Conservation (phyloP, 2,888 invertebrate species). For the Sabatieria punctata region DNA sequence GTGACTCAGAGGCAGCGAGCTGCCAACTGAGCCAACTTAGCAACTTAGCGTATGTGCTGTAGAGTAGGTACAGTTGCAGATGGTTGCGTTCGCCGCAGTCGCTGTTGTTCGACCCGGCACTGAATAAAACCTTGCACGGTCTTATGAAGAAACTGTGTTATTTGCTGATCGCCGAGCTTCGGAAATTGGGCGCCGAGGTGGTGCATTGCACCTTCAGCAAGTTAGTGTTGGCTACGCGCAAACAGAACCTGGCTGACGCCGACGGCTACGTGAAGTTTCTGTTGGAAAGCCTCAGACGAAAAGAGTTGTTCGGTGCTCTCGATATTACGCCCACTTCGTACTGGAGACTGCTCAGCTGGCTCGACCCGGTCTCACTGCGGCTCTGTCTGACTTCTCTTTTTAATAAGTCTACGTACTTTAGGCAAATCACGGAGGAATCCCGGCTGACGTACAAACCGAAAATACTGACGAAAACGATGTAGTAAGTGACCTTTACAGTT, state of each 20-base stretch:
- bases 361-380: slow-evolving; percentile 9
- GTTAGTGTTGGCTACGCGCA: slow-evolving; percentile 73
- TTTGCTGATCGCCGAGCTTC: slow-evolving; percentile 69
- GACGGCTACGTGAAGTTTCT: slow-evolving; percentile 66
- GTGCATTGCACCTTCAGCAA: slow-evolving; percentile 83
- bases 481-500: too few relatives aligned
- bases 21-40: too few relatives aligned
- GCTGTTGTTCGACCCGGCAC: slow-evolving; percentile 79
- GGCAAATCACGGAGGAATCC: slow-evolving; percentile 41
- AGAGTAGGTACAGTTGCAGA: too few relatives aligned
- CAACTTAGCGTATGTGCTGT: too few relatives aligned
- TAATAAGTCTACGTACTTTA: slow-evolving; percentile 15
- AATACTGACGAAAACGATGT: slow-evolving; percentile 12
- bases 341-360: slow-evolving; percentile 80
- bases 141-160: slow-evolving; percentile 78
- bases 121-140: slow-evolving; percentile 67
- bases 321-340: slow-evolving; percentile 54
- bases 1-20: too few relatives aligned
- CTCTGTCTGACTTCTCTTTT: slow-evolving; percentile 11
- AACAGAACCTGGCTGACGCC: slow-evolving; percentile 60
- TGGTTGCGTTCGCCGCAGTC: slow-evolving; percentile 80
- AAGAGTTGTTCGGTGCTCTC: slow-evolving; percentile 63
- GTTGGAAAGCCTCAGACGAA: slow-evolving; percentile 46
- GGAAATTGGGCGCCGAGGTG: slow-evolving; percentile 69
- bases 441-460: slow-evolving; percentile 22